Conservation (phyloP, 1,140 invertebrate genomes). For the Caenorhabditis briggsae region DNA sequence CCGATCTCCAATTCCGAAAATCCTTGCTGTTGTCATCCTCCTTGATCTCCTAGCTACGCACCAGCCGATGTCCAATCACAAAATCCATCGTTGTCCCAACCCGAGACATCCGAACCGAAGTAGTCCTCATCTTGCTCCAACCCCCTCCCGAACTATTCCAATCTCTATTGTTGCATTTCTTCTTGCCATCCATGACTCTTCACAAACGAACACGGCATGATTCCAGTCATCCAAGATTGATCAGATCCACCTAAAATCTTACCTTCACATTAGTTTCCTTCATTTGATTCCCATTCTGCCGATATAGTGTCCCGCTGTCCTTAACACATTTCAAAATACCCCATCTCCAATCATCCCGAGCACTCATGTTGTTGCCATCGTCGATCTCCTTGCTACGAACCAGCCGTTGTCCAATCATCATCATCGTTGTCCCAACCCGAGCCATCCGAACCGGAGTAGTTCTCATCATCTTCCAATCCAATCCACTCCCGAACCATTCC, state of each 20-base stretch:
- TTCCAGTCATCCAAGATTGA: not conserved
- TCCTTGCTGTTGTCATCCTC: not conserved
- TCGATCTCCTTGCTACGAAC: not conserved
- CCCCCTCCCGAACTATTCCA: not conserved
- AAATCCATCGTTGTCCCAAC: not conserved
- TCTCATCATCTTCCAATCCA: not conserved
- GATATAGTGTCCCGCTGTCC: not conserved
- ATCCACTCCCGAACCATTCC: not conserved
- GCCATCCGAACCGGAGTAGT: not conserved
- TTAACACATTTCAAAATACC: not conserved
- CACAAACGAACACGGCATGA: not conserved
- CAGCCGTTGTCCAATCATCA: not conserved
- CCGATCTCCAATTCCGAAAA: not conserved
- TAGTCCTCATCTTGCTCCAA: not conserved
- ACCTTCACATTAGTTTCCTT: not conserved
- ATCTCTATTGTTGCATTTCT: not conserved
- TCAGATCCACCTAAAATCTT: not conserved
- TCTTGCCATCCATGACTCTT: not conserved
- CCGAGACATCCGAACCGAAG: not conserved
- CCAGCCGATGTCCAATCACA: not conserved
- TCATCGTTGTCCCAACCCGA: not conserved
- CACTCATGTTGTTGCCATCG: not conserved
- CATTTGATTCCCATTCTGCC: not conserved
- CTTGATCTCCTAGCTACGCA: not conserved
- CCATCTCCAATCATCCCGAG: not conserved